Percentiles rank a stretch among this genome's conserved stretches.
Conservation (phyloP, 2,113 vertebrate species). For the Zapornia atra region DNA sequence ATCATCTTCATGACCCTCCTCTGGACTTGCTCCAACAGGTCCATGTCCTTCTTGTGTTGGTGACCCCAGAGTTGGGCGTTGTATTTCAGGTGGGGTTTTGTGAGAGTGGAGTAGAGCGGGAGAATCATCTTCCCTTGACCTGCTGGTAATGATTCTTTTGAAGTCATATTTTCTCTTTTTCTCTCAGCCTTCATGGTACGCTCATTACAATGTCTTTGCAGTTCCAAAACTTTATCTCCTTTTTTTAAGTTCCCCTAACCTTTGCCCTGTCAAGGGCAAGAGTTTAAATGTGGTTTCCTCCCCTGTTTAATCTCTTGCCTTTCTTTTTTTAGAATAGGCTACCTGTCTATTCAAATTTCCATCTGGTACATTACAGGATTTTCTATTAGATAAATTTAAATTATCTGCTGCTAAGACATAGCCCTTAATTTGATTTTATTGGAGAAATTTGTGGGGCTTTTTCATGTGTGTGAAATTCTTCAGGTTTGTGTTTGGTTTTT, state of each 20-base stretch:
- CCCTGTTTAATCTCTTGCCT: background rate
- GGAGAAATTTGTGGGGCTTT: background rate
- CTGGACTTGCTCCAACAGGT: no score
- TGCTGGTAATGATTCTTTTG: no score
- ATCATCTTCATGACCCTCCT: no score
- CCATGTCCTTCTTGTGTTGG: no score
- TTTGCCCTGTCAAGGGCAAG: background rate
- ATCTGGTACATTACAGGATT: background rate
- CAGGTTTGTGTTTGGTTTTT: background rate
- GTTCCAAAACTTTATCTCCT: background rate
- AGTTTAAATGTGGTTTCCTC: background rate
- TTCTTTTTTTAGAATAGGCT: background rate
- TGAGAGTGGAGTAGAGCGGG: no score
- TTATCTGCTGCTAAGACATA: background rate
- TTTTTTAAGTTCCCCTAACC: background rate
- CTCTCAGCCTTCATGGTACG: background rate
- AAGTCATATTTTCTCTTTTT: background rate
- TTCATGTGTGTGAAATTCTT: background rate
- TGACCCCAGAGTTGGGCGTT: no score
- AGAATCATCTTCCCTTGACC: no score
- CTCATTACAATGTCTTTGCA: background rate
- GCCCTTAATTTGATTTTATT: background rate
- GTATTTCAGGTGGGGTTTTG: no score
- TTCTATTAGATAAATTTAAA: background rate
- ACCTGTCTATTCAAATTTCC: background rate